A percentile compares a stretch with the other conserved stretches of the same genome.
phyloP scores from a whole-genome alignment of 2,113 vertebrate species.

The Monarcha castaneiventris region DNA sequence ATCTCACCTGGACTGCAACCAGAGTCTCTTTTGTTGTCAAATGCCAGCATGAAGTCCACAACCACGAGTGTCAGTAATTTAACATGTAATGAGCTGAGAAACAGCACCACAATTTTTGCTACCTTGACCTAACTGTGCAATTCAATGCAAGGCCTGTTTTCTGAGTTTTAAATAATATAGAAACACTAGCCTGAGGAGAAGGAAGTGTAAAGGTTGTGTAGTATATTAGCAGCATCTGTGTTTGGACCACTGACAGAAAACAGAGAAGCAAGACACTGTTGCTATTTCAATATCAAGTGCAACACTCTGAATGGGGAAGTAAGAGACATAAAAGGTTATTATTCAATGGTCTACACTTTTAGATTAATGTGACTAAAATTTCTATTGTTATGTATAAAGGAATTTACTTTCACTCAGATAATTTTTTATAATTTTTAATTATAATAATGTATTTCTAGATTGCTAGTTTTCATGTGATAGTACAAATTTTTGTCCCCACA shows the following conservation, averaged over 20 bases:
- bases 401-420: not conserved
- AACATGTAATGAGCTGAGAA: slow-evolving; percentile 2
- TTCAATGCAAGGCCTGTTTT: not conserved
- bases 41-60: not conserved
- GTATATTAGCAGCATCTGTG: not conserved
- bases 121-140: not conserved
- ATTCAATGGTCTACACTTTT: not conserved
- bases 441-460: not conserved
- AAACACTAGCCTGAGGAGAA: not conserved
- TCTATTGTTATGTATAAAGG: not conserved
- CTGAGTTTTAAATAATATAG: slow-evolving; percentile 16
- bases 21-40: not conserved
- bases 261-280: not conserved
- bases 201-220: not conserved
- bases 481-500: not conserved
- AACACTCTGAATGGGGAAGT: not conserved
- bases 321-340: not conserved
- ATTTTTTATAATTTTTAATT: not conserved
- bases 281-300: not conserved
- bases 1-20: slow-evolving; percentile 18
- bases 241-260: not conserved
- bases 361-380: not conserved
- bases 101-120: not conserved
- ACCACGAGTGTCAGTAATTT: not conserved
- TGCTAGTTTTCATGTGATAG: not conserved